Percentiles rank a stretch among this genome's conserved stretches.
Evolutionary conservation across 2,113 vertebrate species (phyloP).

Genomic region (Tupaia tana): DNA sequence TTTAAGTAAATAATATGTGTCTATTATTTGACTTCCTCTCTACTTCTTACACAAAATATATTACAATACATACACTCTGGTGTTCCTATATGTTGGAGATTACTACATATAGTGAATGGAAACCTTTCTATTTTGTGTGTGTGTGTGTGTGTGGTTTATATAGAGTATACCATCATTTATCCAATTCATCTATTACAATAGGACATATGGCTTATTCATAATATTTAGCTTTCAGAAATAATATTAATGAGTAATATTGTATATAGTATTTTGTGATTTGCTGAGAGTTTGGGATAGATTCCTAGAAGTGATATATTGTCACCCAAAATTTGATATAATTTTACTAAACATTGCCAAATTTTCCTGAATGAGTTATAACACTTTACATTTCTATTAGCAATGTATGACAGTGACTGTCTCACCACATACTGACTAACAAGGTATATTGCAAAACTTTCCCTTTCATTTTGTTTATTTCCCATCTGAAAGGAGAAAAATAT

Average conservation of each 20-base stretch:
- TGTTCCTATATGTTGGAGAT: background rate
- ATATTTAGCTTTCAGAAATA: background rate
- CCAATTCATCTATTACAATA: background rate
- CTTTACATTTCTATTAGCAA: background rate
- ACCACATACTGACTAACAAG: background rate
- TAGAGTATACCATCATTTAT: background rate
- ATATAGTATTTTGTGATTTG: background rate
- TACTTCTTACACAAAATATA: background rate
- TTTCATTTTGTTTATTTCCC: background rate
- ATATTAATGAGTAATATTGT: background rate
- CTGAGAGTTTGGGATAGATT: background rate
- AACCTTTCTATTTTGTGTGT: background rate
- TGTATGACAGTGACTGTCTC: background rate
- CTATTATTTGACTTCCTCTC: background rate
- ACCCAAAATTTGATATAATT: background rate
- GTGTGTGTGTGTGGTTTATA: too few relatives aligned
- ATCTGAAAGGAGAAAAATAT: background rate
- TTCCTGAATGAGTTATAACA: background rate
- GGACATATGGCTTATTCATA: background rate
- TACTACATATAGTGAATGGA: background rate
- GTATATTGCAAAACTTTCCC: background rate
- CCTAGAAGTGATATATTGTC: background rate
- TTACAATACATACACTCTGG: background rate
- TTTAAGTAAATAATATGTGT: background rate
- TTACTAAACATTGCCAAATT: background rate